These are phyloP conservation scores for Delphinus delphis DNA, from an alignment of 2,113 vertebrate genomes.

Conservation along the genomic window DNA sequence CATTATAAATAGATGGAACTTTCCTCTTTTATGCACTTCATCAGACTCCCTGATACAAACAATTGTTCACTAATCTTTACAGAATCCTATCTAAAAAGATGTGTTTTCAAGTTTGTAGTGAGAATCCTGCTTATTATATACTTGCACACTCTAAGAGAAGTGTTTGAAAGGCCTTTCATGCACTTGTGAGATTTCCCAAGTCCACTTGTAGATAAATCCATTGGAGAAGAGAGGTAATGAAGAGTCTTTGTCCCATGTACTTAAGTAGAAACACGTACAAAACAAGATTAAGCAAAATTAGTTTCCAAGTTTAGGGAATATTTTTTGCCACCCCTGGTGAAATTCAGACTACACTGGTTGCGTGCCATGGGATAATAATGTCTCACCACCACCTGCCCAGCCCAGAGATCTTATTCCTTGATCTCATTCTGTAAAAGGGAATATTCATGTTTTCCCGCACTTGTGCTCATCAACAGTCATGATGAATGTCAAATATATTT, in stretches of 20 bases:
- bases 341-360: not conserved
- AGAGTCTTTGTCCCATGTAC: not conserved
- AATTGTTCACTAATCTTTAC: not conserved
- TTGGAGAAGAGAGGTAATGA: not conserved
- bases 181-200: not conserved
- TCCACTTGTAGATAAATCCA: not conserved
- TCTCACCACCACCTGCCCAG: not conserved
- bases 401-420: not conserved
- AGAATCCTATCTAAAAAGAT: not conserved
- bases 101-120: not conserved
- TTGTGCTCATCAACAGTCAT: not conserved
- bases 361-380: not conserved
- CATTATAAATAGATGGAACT: not conserved
- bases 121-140: not conserved
- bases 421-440: not conserved
- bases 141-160: not conserved
- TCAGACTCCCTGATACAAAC: not conserved
- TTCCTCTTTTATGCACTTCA: not conserved
- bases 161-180: not conserved
- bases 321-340: not conserved
- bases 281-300: not conserved
- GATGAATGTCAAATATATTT: not conserved
- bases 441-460: not conserved
- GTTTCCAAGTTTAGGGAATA: not conserved
- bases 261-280: not conserved